Evolutionary conservation across 2,888 invertebrate species (phyloP), one percentile per base, ranked within the genome.

Genomic region (Notocelia uddmanniana): DNA sequence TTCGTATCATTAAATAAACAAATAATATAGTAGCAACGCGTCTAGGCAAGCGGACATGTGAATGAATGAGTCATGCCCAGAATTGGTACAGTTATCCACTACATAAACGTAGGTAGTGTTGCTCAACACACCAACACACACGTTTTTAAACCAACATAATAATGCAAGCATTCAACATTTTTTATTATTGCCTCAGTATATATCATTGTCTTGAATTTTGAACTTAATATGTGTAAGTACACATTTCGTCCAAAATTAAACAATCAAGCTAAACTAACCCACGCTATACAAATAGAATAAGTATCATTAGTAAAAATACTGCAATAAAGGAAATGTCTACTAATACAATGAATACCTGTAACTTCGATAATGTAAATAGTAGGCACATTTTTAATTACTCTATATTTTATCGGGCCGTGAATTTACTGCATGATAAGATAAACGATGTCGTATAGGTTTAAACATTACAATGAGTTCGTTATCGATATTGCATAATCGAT

Each of bases 51-150:
- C 81, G 80, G 83, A 87, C 86, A 86, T 86, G 83, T 91, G 92
- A 92, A 92, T 91, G 91, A 89, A 89, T 91, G 91, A 92, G 84
- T 91, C 92, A 91, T 83, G 80, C 79, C 81, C 85, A 84, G 84
- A 88, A 88, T 89, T 87, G 87, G 86, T 89, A 87, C 84, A 87
- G 85, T 86, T 87, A 86, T 84, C 81, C 81, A 79, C 79, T 84
- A 82, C 83, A 87, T 85, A 85, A 80, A 78, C 78, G 77, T 78
- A 78, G 75, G 76, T 74, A 54, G 34, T n/a, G n/a, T 55, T 8
- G 50, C 26, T 52, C 18, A n/a, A 23, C 50, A 19, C 23, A 58
- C 48, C 55, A 54, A 63, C 62, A 45, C 45, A 58, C 48, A 19
- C 45, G n/a, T n/a, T 18, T 69, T 63, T 21, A 48, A 34, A 18